Percentiles rank a stretch among this genome's conserved stretches.
Evolutionary conservation across 2,888 invertebrate species (phyloP).

Genomic region (Glyphotaelius pellucidus): DNA sequence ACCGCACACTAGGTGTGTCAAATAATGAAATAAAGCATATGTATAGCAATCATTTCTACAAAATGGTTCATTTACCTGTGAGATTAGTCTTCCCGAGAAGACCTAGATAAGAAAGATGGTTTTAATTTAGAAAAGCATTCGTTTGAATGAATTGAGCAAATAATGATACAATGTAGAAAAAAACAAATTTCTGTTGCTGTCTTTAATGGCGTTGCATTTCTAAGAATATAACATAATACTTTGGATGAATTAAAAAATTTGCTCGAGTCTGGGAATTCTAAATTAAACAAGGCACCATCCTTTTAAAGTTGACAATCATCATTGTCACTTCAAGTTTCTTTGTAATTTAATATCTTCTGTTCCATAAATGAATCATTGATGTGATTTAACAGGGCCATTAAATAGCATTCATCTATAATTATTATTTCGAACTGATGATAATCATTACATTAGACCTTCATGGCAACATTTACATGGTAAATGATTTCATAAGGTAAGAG

Average conservation of each 20-base stretch:
- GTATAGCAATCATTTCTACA: constrained; percentile 48
- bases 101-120: constrained; percentile 71
- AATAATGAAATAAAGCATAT: not conserved
- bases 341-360: not conserved
- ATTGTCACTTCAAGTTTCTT: not conserved
- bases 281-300: not conserved
- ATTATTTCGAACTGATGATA: not conserved
- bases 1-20: constrained; percentile 6
- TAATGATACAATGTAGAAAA: not conserved
- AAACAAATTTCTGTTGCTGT: not conserved
- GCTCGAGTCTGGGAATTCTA: not conserved
- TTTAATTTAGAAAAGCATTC: constrained; percentile 46
- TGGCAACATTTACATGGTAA: not conserved
- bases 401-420: not conserved
- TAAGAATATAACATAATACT: not conserved
- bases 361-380: not conserved
- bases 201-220: not conserved
- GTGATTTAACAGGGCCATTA: not conserved
- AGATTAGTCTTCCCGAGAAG: constrained; percentile 80
- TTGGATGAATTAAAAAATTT: not conserved
- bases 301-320: not conserved
- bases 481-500: not conserved
- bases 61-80: constrained; percentile 74
- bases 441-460: not conserved
- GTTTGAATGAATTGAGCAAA: not conserved